Conservation (phyloP, 2,888 invertebrate species). For the Parelbella ahira region DNA sequence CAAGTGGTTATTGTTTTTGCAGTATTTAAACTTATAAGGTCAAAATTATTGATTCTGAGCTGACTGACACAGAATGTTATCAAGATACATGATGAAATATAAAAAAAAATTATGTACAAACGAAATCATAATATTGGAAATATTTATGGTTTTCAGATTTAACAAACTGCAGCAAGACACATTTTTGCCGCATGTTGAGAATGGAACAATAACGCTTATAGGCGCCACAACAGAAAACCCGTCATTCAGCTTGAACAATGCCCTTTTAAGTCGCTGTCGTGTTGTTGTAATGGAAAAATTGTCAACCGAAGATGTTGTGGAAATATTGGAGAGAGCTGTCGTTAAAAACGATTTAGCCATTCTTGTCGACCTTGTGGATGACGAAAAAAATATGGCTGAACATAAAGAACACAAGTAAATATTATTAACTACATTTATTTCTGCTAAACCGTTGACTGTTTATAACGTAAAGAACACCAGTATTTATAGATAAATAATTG, state of each 20-base stretch:
- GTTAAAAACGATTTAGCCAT: slow-evolving; percentile 44
- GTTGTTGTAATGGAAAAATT: slow-evolving; percentile 88
- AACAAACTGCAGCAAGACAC: slow-evolving; percentile 92
- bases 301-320: slow-evolving; percentile 75
- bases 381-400: slow-evolving; percentile 17
- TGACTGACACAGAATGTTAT: too few species aligned
- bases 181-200: slow-evolving; percentile 89
- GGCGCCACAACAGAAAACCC: slow-evolving; percentile 95
- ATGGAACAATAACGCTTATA: slow-evolving; percentile 87
- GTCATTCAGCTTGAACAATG: slow-evolving; percentile 90
- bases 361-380: slow-evolving; percentile 43
- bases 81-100: too few species aligned
- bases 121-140: too few species aligned
- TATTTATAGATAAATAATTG: too few species aligned
- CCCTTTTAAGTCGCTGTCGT: slow-evolving; percentile 88
- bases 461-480: too few species aligned
- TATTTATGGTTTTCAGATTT: slow-evolving; percentile 78
- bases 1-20: too few species aligned
- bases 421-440: too few species aligned
- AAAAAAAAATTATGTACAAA: too few species aligned
- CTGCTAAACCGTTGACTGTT: too few species aligned
- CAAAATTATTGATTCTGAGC: too few species aligned
- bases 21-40: too few species aligned
- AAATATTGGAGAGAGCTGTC: slow-evolving; percentile 83
- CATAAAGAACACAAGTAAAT: slow-evolving; percentile 9